Evolutionary conservation across 2,888 invertebrate genomes (phyloP), one percentile per base, ranked within the genome.

Genomic region (Platycnemis pennipes): DNA sequence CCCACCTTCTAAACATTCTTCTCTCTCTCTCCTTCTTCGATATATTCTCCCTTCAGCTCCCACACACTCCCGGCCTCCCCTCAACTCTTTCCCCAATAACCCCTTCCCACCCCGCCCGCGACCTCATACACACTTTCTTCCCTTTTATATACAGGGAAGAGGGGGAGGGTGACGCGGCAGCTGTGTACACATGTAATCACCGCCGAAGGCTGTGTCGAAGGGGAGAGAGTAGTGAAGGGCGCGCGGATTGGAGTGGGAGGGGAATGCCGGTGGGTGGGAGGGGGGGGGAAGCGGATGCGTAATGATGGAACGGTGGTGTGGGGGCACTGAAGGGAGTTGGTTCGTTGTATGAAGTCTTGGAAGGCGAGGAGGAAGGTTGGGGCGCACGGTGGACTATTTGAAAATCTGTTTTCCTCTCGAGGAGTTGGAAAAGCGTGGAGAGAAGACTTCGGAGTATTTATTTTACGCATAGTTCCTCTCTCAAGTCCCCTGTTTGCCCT

Each of bases 131-230:
- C 56, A 53, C 89, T 89, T 89, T 19, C 89, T 56, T 89, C 56
- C 89, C 89, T 44, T 63, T 56, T 37, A 42, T 31, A 63, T 63
- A 77, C 77, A 1, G 77, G 26, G n/a, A 3, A 26, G 63, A 26
- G 42, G 42, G 37, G 44, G 86, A 26, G 53, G 63, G 42, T 37
- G 49, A 89, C 91, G 53, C 16, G n/a, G 91, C 91, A 91, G 91
- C 91, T 91, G 91, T 69, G 91, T 91, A 91, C 91, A 91, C 91
- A 91, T 91, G 91, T 91, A 91, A 91, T 91, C 91, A 91, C 91
- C 42, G 91, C 91, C 89, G 44, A 69, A 91, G 91, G 91, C 91
- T 44, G 22, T 91, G 91, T 91, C 91, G 91, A 56, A 91, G 42
- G 63, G 77, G 77, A 26, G 91, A 63, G n/a, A 56, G 56, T 16